A percentile compares a stretch with the other conserved stretches of the same genome.
Conservation (phyloP, 2,888 invertebrate genomes). For the Microctonus aethiopoides region DNA sequence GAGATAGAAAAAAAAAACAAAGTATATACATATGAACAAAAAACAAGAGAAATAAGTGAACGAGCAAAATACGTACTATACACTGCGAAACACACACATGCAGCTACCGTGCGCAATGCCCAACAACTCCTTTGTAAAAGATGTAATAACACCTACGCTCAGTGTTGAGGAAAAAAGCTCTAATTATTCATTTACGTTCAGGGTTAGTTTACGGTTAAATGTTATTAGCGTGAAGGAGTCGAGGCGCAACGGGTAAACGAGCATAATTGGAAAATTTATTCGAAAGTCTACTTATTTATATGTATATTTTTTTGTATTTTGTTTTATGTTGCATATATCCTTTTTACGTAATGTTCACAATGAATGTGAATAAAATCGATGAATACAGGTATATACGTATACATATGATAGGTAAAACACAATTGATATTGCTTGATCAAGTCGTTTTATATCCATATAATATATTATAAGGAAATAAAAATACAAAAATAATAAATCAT, state of each 20-base stretch:
- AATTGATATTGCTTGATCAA: too few species aligned
- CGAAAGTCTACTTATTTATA: conserved; percentile 13
- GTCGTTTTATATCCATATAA: too few species aligned
- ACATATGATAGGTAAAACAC: background rate
- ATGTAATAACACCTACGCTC: conserved; percentile 50
- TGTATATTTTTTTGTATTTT: background rate
- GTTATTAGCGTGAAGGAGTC: conserved; percentile 41
- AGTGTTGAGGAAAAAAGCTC: conserved; percentile 45
- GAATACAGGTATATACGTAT: too few species aligned
- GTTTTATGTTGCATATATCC: background rate
- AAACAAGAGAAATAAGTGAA: conserved; percentile 28
- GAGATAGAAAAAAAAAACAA: background rate
- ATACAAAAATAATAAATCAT: background rate
- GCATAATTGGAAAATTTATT: conserved; percentile 45
- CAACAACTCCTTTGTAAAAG: conserved; percentile 42
- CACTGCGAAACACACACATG: conserved; percentile 34
- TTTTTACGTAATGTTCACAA: background rate
- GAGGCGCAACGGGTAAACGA: conserved; percentile 43
- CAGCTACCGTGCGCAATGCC: conserved; percentile 26
- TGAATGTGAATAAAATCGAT: too few species aligned
- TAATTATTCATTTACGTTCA: conserved; percentile 58
- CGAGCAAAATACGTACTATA: conserved; percentile 14
- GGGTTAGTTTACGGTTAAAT: conserved; percentile 36
- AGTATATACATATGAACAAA: background rate
- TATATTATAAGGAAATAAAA: background rate